phyloP scores from a whole-genome alignment of 2,888 invertebrate genomes.

The Dastarcus helophoroides region DNA sequence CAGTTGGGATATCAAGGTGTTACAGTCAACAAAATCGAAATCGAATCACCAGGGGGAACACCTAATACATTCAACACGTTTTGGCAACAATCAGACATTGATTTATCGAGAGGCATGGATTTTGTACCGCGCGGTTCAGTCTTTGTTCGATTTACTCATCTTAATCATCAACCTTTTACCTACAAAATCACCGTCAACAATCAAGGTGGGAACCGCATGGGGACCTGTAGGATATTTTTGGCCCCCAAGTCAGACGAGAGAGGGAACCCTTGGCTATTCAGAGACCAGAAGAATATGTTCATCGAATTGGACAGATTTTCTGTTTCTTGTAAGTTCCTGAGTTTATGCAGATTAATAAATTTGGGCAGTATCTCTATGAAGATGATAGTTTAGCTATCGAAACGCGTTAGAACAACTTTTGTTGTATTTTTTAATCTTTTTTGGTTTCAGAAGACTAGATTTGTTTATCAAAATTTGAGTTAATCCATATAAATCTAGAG shows the following conservation, averaged over 20 bases:
- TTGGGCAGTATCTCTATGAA: too few species aligned
- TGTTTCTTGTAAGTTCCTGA: constrained; percentile 49
- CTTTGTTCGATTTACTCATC: constrained; percentile 61
- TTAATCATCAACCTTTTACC: constrained; percentile 60
- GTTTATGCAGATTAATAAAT: too few species aligned
- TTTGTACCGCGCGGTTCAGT: constrained; percentile 67
- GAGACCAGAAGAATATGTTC: constrained; percentile 53
- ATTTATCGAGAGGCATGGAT: constrained; percentile 70
- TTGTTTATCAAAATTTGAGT: too few species aligned
- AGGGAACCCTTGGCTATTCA: constrained; percentile 47
- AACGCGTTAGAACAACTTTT: too few species aligned
- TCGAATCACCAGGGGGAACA: constrained; percentile 42
- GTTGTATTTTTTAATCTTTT: too few species aligned
- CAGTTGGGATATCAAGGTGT: constrained; percentile 55
- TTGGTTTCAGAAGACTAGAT: too few species aligned
- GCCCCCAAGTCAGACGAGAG: constrained; percentile 54
- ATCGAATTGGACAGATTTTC: constrained; percentile 65
- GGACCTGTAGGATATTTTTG: constrained; percentile 58
- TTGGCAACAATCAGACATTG: constrained; percentile 72
- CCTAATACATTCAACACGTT: constrained; percentile 52
- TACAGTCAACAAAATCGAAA: constrained; percentile 44
- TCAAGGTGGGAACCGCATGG: constrained; percentile 37
- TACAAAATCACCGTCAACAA: constrained; percentile 41
- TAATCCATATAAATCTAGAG: too few species aligned
- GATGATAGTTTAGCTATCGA: too few species aligned